Conservation (phyloP, 2,113 vertebrate species). For the Alethe diademata region DNA sequence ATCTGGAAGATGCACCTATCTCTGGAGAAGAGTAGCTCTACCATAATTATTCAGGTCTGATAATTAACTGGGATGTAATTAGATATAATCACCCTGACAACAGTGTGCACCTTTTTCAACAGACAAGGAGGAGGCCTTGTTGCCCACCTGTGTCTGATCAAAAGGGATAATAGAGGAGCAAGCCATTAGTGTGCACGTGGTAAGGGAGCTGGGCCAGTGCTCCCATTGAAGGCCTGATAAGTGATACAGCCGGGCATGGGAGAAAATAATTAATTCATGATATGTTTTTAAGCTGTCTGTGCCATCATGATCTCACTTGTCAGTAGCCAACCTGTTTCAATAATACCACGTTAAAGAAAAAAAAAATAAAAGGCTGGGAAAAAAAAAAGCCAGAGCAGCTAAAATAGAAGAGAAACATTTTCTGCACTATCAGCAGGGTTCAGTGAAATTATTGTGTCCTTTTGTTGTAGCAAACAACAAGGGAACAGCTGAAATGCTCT, state of each 20-base stretch:
- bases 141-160: conserved; percentile 73
- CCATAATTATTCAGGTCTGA: conserved; percentile 73
- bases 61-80: conserved; percentile 79
- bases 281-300: conserved; percentile 45
- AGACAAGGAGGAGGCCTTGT: conserved; percentile 66
- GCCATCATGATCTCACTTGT: conserved; percentile 46
- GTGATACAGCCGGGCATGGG: conserved; percentile 46
- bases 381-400: neutral
- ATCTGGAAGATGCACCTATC: conserved; percentile 68
- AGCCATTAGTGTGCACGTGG: conserved; percentile 55
- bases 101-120: conserved; percentile 68
- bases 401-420: neutral
- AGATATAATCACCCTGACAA: conserved; percentile 77
- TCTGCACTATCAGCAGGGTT: conserved; percentile 14
- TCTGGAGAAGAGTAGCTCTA: conserved; percentile 32
- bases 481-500: conserved; percentile 41
- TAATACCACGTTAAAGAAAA: neutral
- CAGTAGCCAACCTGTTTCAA: conserved; percentile 46
- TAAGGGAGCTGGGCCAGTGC: conserved; percentile 53
- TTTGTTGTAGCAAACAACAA: conserved; percentile 38
- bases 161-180: conserved; percentile 62
- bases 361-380: neutral
- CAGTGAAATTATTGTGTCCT: neutral
- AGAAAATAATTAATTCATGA: conserved; percentile 74
- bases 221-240: conserved; percentile 61